Percentiles rank a stretch among this genome's conserved stretches.
These are phyloP conservation scores for Cheilosia grossa DNA, from an alignment of 2,888 invertebrate genomes.

Conservation along the genomic window DNA sequence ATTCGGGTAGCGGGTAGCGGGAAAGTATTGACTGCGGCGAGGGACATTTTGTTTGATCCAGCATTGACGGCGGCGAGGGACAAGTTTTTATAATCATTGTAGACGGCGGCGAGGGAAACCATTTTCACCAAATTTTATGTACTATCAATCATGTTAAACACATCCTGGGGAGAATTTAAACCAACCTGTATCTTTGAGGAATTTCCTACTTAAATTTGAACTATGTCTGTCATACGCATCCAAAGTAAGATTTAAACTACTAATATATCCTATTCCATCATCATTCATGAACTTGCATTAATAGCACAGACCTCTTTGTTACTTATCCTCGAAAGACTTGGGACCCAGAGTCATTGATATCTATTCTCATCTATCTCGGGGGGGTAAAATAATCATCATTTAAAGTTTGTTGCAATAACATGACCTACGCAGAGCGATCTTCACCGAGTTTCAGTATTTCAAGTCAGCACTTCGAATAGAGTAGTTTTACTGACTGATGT, in stretches of 20 bases:
- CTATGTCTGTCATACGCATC: not conserved
- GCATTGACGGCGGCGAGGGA: constrained; percentile 31
- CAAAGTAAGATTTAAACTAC: constrained; percentile 37
- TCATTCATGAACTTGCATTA: constrained; percentile 23
- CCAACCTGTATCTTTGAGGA: not conserved
- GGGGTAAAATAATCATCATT: constrained; percentile 12
- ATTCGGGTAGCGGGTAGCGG: not conserved
- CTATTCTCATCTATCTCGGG: constrained; percentile 3
- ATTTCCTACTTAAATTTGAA: constrained; percentile 8
- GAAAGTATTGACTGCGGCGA: constrained; percentile 33
- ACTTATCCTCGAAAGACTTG: constrained; percentile 22
- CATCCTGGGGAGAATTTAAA: not conserved
- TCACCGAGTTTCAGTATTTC: not conserved
- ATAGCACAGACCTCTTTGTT: constrained; percentile 23
- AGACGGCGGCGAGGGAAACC: constrained; percentile 14
- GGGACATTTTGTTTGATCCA: constrained; percentile 6
- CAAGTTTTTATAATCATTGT: not conserved
- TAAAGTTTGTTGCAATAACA: not conserved
- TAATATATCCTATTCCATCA: constrained; percentile 14
- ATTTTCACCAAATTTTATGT: not conserved
- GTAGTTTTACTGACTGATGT: constrained; percentile 39
- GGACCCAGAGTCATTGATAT: not conserved
- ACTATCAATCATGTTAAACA: not conserved
- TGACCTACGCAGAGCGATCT: constrained; percentile 4
- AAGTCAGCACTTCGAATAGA: constrained; percentile 5